Conservation (phyloP, 2,888 invertebrate genomes). For the Andrena flavipes region DNA sequence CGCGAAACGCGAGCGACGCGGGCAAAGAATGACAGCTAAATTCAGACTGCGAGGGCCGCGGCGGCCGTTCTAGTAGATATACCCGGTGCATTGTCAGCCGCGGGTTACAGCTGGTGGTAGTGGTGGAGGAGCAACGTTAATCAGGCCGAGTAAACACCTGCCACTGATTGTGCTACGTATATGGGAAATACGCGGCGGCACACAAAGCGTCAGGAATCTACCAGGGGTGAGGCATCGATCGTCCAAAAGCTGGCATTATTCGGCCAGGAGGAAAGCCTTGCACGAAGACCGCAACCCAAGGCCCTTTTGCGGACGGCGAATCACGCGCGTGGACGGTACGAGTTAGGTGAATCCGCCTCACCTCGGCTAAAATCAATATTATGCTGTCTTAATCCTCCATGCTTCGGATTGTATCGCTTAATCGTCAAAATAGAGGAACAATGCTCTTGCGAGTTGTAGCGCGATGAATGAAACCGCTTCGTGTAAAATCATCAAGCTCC, state of each 20-base stretch:
- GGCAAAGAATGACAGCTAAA: constrained; percentile 52
- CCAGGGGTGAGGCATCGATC: constrained; percentile 76
- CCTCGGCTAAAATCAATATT: constrained; percentile 40
- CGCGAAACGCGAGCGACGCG: constrained; percentile 16
- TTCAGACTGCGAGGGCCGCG: constrained; percentile 39
- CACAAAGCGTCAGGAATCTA: constrained; percentile 70
- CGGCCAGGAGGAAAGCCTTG: constrained; percentile 66
- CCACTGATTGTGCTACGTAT: constrained; percentile 78
- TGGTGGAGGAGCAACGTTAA: constrained; percentile 77
- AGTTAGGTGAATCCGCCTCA: constrained; percentile 13
- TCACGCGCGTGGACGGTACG: constrained; percentile 20
- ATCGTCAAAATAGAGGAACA: not conserved
- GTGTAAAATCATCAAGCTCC: not conserved
- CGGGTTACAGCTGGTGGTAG: constrained; percentile 43
- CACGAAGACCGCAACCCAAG: constrained; percentile 9
- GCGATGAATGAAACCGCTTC: not conserved
- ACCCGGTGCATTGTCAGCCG: constrained; percentile 51
- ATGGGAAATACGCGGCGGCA: constrained; percentile 70
- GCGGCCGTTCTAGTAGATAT: constrained; percentile 39
- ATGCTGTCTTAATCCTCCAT: constrained; percentile 19
- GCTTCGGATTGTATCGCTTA: not conserved
- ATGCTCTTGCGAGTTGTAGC: not conserved
- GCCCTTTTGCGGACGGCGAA: constrained; percentile 32
- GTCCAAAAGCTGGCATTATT: constrained; percentile 70
- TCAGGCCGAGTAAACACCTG: constrained; percentile 81